Conservation (phyloP, 2,888 invertebrate species). For the Lumbricus terrestris region DNA sequence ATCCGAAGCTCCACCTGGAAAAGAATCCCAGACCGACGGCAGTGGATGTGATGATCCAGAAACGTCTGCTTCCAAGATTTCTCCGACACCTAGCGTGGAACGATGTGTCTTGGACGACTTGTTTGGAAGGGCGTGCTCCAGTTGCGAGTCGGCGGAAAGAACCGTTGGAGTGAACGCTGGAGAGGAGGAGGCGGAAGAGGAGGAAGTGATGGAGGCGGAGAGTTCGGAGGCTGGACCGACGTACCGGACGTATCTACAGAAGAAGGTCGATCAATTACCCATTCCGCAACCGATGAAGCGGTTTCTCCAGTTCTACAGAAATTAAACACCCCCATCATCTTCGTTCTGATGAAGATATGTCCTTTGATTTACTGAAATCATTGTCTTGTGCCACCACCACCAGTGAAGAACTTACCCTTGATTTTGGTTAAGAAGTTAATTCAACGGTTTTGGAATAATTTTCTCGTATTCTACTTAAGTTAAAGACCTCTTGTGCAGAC, state of each 20-base stretch:
- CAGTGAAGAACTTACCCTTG: too few relatives aligned
- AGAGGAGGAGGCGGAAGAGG: constrained; percentile 8
- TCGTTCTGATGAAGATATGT: too few relatives aligned
- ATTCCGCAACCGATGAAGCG: constrained; percentile 70
- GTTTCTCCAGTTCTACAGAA: constrained; percentile 72
- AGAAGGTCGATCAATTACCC: constrained; percentile 69
- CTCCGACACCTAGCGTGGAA: background rate
- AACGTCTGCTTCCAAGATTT: background rate
- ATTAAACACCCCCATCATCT: background rate
- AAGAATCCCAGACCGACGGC: too few relatives aligned
- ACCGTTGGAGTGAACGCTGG: background rate
- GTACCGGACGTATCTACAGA: constrained; percentile 61
- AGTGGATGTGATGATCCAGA: background rate
- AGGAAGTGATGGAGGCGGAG: constrained; percentile 19
- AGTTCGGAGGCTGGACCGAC: background rate
- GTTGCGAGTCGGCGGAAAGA: background rate
- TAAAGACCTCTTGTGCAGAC: too few relatives aligned
- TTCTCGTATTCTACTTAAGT: too few relatives aligned
- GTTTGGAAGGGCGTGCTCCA: background rate
- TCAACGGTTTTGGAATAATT: too few relatives aligned
- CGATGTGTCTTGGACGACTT: background rate
- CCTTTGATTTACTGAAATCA: too few relatives aligned
- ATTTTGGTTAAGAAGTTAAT: too few relatives aligned
- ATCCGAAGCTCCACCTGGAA: background rate
- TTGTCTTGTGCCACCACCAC: too few relatives aligned